These are phyloP conservation scores for Hylyphantes graminicola DNA, from an alignment of 1,140 invertebrate genomes.

Conservation along the genomic window DNA sequence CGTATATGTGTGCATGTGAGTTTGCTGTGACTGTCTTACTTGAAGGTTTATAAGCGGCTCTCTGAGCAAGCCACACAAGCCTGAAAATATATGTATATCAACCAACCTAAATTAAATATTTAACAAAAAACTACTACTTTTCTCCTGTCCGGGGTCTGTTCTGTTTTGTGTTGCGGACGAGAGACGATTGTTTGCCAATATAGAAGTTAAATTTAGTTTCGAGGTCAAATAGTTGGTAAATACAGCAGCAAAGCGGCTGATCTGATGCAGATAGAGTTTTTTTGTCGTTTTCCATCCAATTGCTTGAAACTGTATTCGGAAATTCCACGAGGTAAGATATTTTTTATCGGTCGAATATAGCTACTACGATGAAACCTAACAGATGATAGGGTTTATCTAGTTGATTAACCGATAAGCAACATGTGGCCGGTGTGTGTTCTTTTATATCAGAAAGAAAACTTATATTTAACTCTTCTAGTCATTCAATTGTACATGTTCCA, in stretches of 20 bases:
- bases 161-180: not conserved
- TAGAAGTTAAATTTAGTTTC: constrained; percentile 34
- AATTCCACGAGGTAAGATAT: constrained; percentile 24
- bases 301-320: constrained; percentile 28
- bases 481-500: no score
- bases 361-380: constrained; percentile 1
- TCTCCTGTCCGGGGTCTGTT: not conserved
- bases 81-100: no score
- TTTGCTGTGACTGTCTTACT: no score
- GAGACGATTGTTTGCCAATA: not conserved
- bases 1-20: no score
- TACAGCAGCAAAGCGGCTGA: constrained; percentile 40
- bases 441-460: no score
- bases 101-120: no score
- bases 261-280: constrained; percentile 59
- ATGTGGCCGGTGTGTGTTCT: not conserved
- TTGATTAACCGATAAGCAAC: constrained; percentile 18
- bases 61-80: no score
- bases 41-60: no score
- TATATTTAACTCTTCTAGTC: no score
- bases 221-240: constrained; percentile 36
- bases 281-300: constrained; percentile 35
- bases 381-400: constrained; percentile 15
- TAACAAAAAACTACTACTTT: no score
- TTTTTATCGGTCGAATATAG: not conserved